phyloP scores from a whole-genome alignment of 2,888 invertebrate genomes.

The Sesia apiformis region DNA sequence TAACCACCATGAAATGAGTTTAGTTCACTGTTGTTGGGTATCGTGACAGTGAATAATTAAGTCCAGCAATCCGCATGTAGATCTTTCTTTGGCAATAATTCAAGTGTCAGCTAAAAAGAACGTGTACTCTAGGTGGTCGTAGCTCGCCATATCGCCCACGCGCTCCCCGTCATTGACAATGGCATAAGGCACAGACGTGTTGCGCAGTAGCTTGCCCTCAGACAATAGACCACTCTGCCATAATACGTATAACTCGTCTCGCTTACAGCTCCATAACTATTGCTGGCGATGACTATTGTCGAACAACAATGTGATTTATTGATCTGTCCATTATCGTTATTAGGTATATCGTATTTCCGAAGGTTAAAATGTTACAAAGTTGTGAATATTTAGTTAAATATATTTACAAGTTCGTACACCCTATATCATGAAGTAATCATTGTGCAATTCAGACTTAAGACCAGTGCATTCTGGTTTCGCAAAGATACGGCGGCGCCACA shows the following conservation, averaged over 20 bases:
- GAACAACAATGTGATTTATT: constrained; percentile 40
- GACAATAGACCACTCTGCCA: constrained; percentile 51
- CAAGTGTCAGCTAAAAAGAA: constrained; percentile 16
- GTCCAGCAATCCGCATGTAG: neutral
- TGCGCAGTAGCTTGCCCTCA: constrained; percentile 53
- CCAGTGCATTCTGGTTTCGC: too few relatives aligned
- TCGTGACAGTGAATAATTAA: neutral
- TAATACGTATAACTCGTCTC: constrained; percentile 31
- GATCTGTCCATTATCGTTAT: constrained; percentile 27
- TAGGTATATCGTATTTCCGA: constrained; percentile 20
- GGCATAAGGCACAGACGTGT: constrained; percentile 34
- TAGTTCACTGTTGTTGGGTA: neutral
- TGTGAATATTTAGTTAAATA: neutral
- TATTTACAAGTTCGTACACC: too few relatives aligned
- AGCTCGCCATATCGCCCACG: constrained; percentile 39
- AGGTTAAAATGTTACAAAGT: constrained; percentile 15
- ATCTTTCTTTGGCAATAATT: constrained; percentile 12
- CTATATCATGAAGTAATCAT: too few relatives aligned
- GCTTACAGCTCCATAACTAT: constrained; percentile 27
- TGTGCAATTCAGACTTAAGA: too few relatives aligned
- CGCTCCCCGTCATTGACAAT: constrained; percentile 32
- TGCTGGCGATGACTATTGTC: constrained; percentile 36
- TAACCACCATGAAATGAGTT: too few relatives aligned
- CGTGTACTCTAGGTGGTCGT: constrained; percentile 12
- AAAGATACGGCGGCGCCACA: neutral